Percentiles rank a stretch among this genome's conserved stretches.
Evolutionary conservation across 2,113 vertebrate species (phyloP).

Genomic region (Bucco capensis): DNA sequence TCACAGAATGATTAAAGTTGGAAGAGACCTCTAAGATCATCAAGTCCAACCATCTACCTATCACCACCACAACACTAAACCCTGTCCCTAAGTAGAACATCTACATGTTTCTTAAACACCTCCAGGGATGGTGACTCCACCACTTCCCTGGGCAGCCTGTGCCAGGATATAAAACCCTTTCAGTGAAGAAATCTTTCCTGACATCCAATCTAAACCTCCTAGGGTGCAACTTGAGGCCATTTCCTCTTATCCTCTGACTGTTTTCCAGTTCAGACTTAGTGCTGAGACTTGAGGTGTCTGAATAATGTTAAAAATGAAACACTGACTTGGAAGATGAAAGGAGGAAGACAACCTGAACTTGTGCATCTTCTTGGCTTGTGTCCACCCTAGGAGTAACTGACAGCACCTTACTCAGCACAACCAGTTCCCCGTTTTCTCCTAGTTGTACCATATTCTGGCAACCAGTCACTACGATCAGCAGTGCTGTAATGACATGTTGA

Average conservation of each 20-base stretch:
- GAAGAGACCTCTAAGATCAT: too few species aligned
- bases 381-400: background rate
- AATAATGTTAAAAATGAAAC: background rate
- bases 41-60: too few species aligned
- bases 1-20: too few species aligned
- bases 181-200: too few species aligned
- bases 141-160: too few species aligned
- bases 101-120: too few species aligned
- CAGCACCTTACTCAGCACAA: background rate
- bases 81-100: too few species aligned
- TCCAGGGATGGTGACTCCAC: too few species aligned
- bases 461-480: slow-evolving; percentile 7
- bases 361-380: background rate
- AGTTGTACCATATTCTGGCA: background rate
- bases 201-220: too few species aligned
- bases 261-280: background rate
- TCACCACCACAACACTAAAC: too few species aligned
- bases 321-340: background rate
- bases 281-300: background rate
- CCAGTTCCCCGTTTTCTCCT: background rate
- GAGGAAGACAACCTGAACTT: slow-evolving; percentile 23
- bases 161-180: too few species aligned
- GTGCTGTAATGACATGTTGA: background rate
- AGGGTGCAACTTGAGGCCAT: too few species aligned
- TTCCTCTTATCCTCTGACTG: background rate